A percentile compares a stretch with the other conserved stretches of the same genome.
These are phyloP conservation scores for Eupithecia subumbrata DNA, from an alignment of 2,888 invertebrate species.

Conservation along the genomic window DNA sequence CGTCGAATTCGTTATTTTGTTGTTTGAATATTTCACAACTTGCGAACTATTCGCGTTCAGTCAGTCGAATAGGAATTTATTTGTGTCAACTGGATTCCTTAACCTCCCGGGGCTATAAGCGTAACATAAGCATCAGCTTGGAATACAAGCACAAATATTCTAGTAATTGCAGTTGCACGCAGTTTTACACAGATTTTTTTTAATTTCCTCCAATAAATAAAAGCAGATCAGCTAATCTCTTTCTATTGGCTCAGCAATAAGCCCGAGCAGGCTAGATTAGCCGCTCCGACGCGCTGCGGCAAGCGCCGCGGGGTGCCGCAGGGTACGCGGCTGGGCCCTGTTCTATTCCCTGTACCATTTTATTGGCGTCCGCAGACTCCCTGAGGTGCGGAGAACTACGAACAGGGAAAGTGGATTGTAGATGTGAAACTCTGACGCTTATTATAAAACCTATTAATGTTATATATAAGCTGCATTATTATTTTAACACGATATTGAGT, in stretches of 20 bases:
- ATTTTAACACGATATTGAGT: not conserved
- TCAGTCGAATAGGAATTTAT: not conserved
- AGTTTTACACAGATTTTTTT: not conserved
- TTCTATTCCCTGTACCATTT: slow-evolving; percentile 47
- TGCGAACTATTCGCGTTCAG: no score
- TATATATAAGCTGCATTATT: not conserved
- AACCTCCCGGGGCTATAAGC: no score
- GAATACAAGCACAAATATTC: no score
- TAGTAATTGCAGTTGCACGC: not conserved
- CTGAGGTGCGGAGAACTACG: slow-evolving; percentile 41
- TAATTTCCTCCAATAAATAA: slow-evolving; percentile 19
- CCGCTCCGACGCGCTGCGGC: slow-evolving; percentile 37
- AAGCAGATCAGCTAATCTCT: slow-evolving; percentile 29
- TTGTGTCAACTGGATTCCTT: not conserved
- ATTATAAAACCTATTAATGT: not conserved
- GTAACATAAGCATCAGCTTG: no score
- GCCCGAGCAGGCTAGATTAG: slow-evolving; percentile 36
- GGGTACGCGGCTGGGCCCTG: slow-evolving; percentile 29
- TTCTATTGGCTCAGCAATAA: slow-evolving; percentile 34
- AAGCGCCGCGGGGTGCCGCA: slow-evolving; percentile 33
- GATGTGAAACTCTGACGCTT: slow-evolving; percentile 19
- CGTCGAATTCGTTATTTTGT: no score
- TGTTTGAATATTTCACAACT: no score
- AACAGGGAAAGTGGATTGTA: slow-evolving; percentile 13
- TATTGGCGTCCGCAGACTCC: slow-evolving; percentile 46